A percentile compares a stretch with the other conserved stretches of the same genome.
Conservation (phyloP, 2,888 invertebrate species). For the Apamea sordens region DNA sequence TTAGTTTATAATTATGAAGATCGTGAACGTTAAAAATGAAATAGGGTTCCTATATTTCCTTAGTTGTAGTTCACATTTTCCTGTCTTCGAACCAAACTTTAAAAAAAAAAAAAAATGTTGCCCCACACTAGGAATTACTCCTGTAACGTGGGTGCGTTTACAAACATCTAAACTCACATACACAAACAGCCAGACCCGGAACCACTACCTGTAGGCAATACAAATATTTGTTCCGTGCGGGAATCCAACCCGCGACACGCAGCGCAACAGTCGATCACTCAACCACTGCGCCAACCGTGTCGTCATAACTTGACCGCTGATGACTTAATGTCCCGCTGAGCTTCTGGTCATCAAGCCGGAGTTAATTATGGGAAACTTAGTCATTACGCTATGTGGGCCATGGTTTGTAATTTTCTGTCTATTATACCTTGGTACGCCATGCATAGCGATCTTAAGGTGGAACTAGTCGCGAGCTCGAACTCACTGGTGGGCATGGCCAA, state of each 20-base stretch:
- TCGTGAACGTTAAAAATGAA: not conserved
- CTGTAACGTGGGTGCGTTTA: no score
- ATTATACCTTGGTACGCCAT: slow-evolving; percentile 44
- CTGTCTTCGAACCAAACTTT: slow-evolving; percentile 20
- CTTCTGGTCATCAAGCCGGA: slow-evolving; percentile 53
- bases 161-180: no score
- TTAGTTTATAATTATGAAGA: not conserved
- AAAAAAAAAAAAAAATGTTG: no score
- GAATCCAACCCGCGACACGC: no score
- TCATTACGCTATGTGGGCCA: slow-evolving; percentile 43
- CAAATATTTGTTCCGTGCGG: no score
- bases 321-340: slow-evolving; percentile 52
- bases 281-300: no score
- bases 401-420: slow-evolving; percentile 39
- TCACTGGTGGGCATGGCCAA: no score
- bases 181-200: no score
- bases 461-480: no score
- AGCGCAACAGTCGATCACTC: no score
- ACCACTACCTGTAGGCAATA: no score
- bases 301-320: slow-evolving; percentile 25
- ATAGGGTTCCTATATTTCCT: not conserved
- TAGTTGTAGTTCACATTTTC: slow-evolving; percentile 13
- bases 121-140: no score
- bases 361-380: slow-evolving; percentile 56
- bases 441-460: slow-evolving; percentile 4